Evolutionary conservation across 2,797 vertebrate species (phyloP).

Genomic region (Scleropages formosus): DNA sequence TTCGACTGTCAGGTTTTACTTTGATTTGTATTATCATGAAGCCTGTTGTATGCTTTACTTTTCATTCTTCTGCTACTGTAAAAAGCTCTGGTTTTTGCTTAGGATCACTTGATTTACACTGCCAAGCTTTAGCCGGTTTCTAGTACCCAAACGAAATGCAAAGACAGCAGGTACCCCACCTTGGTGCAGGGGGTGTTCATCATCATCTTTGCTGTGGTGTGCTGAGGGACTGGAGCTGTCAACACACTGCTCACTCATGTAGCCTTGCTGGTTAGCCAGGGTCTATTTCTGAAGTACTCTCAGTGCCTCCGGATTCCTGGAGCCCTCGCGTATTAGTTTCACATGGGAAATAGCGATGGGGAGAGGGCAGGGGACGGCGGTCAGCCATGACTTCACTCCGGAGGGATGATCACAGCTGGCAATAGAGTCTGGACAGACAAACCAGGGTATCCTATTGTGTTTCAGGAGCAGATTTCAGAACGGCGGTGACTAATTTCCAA

Average conservation of each 20-base stretch:
- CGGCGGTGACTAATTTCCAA: constrained; percentile 64
- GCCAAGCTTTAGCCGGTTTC: background rate
- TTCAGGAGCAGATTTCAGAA: constrained; percentile 72
- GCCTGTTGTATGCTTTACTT: too few relatives aligned
- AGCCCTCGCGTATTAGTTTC: constrained; percentile 64
- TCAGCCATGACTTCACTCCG: constrained; percentile 67
- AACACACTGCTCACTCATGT: background rate
- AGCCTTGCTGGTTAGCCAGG: constrained; percentile 35
- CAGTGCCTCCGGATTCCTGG: constrained; percentile 56
- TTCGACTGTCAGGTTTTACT: too few relatives aligned
- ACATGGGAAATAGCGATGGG: constrained; percentile 59
- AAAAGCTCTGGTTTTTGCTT: too few relatives aligned
- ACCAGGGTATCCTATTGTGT: constrained; percentile 74
- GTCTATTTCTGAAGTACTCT: constrained; percentile 59
- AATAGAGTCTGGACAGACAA: constrained; percentile 59
- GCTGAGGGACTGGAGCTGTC: background rate
- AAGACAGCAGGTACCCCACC: background rate
- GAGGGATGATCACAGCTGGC: constrained; percentile 57
- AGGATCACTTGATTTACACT: too few relatives aligned
- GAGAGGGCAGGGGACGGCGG: constrained; percentile 44
- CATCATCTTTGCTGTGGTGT: background rate
- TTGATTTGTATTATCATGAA: too few relatives aligned
- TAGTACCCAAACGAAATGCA: background rate
- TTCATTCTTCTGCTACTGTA: too few relatives aligned
- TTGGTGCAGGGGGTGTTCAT: background rate